A percentile compares a stretch with the other conserved stretches of the same genome.
Evolutionary conservation across 2,888 invertebrate genomes (phyloP).

Genomic region (Portevinia maculata): DNA sequence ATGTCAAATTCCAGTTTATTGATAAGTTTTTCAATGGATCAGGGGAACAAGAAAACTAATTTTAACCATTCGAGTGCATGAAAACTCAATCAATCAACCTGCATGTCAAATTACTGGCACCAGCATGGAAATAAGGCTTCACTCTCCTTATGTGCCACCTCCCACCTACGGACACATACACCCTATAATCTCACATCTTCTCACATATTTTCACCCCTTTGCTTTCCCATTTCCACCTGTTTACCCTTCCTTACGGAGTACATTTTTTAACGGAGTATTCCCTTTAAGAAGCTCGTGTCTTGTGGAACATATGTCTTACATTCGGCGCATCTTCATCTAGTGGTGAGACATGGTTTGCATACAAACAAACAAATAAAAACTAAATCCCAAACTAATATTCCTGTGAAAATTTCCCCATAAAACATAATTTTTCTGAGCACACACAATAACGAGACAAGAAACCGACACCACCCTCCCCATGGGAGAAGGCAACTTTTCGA

Average conservation of each 20-base stretch:
- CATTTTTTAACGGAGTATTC: neutral
- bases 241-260: neutral
- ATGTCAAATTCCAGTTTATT: slow-evolving; percentile 33
- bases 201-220: neutral
- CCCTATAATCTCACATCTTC: neutral
- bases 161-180: neutral
- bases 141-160: neutral
- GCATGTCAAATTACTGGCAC: slow-evolving; percentile 62
- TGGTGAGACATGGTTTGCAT: neutral
- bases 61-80: slow-evolving; percentile 37
- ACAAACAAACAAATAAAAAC: neutral
- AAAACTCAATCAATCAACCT: slow-evolving; percentile 58
- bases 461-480: neutral
- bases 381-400: slow-evolving; percentile 22
- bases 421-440: slow-evolving; percentile 47
- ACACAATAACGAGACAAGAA: too few species aligned
- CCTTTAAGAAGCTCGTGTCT: neutral
- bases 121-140: slow-evolving; percentile 28
- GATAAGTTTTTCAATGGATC: neutral
- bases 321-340: slow-evolving; percentile 18
- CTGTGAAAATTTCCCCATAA: slow-evolving; percentile 51
- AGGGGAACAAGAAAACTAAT: slow-evolving; percentile 24
- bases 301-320: neutral
- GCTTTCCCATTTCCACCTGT: neutral
- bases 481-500: slow-evolving; percentile 59